A percentile compares a stretch with the other conserved stretches of the same genome.
Evolutionary conservation across 64 coral and sea anemone genomes (phyloP).

Genomic region (Stichodactyla mertensii): DNA sequence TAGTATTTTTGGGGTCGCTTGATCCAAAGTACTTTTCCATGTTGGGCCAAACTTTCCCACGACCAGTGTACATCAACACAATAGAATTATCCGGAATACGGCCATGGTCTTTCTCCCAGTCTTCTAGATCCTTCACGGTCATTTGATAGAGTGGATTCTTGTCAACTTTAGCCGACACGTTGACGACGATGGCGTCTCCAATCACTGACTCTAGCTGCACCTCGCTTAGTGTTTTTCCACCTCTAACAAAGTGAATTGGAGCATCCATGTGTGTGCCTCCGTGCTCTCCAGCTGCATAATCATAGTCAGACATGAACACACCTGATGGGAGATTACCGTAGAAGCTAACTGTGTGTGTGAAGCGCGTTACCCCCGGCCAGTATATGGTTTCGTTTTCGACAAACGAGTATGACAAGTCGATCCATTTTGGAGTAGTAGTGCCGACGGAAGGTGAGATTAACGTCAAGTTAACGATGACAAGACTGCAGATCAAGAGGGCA

Average conservation of each 20-base stretch:
- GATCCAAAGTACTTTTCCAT: conserved; percentile 45
- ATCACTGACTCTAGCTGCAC: conserved; percentile 38
- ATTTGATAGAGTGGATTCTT: conserved; percentile 36
- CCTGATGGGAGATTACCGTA: not conserved
- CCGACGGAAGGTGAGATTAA: not conserved
- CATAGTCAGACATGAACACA: not conserved
- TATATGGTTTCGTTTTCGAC: conserved; percentile 36
- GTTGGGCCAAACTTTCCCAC: conserved; percentile 51
- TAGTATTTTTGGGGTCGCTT: conserved; percentile 28
- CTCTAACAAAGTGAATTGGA: conserved; percentile 28
- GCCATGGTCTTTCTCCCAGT: conserved; percentile 50
- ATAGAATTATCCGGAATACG: conserved; percentile 46
- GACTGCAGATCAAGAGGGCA: not conserved
- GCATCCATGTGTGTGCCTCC: conserved; percentile 59
- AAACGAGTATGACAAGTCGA: conserved; percentile 46
- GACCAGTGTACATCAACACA: conserved; percentile 49
- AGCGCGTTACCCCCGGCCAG: conserved; percentile 13
- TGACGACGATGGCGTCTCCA: conserved; percentile 52
- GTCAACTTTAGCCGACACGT: conserved; percentile 43
- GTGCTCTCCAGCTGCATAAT: conserved; percentile 27
- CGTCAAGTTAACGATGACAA: not conserved
- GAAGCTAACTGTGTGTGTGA: conserved; percentile 2
- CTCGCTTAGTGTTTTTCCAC: not conserved
- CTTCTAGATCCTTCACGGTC: conserved; percentile 39
- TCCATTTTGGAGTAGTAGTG: conserved; percentile 10